These are phyloP conservation scores for Natrix natrix DNA, from an alignment of 2,797 vertebrate genomes.

Conservation along the genomic window DNA sequence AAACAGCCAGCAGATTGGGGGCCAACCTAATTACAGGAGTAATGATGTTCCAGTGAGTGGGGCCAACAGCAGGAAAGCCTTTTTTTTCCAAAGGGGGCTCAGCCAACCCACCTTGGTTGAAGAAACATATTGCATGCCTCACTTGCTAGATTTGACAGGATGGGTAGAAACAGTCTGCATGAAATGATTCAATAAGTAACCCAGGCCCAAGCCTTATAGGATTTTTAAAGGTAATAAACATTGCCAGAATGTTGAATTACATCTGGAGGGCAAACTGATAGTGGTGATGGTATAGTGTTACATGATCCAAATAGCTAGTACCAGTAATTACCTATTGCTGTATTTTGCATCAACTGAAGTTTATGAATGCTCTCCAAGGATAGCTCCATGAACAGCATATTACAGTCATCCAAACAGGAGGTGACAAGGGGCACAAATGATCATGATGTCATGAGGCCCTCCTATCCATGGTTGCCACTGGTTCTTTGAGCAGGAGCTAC, in stretches of 20 bases:
- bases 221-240: neutral
- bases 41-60: neutral
- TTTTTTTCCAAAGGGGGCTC: neutral
- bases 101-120: neutral
- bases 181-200: neutral
- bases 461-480: neutral
- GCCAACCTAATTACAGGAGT: neutral
- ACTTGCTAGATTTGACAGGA: neutral
- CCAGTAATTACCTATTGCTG: neutral
- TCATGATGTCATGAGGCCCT: neutral
- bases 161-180: neutral
- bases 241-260: neutral
- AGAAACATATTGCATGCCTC: neutral
- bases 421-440: neutral
- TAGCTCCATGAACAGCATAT: neutral
- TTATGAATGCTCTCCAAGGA: neutral
- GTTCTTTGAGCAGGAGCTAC: neutral
- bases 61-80: neutral
- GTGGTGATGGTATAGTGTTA: neutral
- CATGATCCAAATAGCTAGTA: neutral
- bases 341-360: neutral
- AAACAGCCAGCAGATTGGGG: neutral
- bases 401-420: neutral
- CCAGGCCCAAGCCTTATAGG: neutral
- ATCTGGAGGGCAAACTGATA: neutral